Percentiles rank a stretch among this genome's conserved stretches.
Conservation (phyloP, 2,797 vertebrate species). For the Pseudochromis fuscus region DNA sequence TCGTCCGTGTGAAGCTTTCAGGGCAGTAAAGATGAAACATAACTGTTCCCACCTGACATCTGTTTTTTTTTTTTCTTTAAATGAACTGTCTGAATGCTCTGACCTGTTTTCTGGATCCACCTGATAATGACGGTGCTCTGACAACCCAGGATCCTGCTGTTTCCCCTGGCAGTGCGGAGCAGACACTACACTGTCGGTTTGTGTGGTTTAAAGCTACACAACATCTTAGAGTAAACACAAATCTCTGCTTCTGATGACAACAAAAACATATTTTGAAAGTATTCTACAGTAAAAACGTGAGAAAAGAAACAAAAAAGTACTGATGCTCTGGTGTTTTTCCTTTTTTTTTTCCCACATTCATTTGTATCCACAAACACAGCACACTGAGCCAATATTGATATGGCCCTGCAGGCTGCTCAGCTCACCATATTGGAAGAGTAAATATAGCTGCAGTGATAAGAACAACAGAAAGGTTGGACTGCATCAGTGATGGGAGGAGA, state of each 20-base stretch:
- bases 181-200: constrained; percentile 1
- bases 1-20: constrained; percentile 16
- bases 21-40: neutral
- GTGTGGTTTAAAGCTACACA: constrained; percentile 6
- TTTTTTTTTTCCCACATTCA: constrained; percentile 68
- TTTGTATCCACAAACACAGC: constrained; percentile 77
- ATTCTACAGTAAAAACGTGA: constrained; percentile 20
- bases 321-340: constrained; percentile 39
- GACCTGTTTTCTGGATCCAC: constrained; percentile 38
- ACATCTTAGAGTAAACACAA: constrained; percentile 4
- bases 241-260: constrained; percentile 7
- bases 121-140: constrained; percentile 24
- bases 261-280: constrained; percentile 31
- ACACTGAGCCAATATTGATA: constrained; percentile 83
- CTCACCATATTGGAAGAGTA: constrained; percentile 75
- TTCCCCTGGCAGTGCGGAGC: constrained; percentile 6
- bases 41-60: constrained; percentile 8
- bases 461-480: constrained; percentile 51
- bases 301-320: too few species aligned
- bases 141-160: constrained; percentile 25
- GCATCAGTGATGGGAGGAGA: constrained; percentile 27
- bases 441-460: constrained; percentile 77
- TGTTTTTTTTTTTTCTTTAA: neutral
- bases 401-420: constrained; percentile 65
- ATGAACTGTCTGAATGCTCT: constrained; percentile 22